These are phyloP conservation scores for Falco punctatus DNA, from an alignment of 2,113 vertebrate species.

Conservation along the genomic window DNA sequence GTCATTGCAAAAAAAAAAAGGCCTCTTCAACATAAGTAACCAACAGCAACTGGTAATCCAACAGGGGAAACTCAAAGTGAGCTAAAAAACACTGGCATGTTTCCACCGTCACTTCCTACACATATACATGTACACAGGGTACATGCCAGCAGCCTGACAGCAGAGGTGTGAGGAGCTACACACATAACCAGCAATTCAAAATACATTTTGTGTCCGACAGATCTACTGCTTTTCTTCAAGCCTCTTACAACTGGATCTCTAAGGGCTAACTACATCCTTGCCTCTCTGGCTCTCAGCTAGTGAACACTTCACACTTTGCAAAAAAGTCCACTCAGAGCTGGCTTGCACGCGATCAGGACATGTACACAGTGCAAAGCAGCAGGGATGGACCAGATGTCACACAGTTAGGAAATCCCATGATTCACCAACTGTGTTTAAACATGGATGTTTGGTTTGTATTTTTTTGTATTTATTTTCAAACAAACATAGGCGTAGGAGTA, in stretches of 20 bases:
- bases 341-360: background rate
- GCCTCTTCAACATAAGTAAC: background rate
- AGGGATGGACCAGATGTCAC: background rate
- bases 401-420: background rate
- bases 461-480: background rate
- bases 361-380: background rate
- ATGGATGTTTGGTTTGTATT: background rate
- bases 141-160: background rate
- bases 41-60: background rate
- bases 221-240: background rate
- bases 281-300: rapidly evolving
- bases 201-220: rapidly evolving
- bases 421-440: background rate
- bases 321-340: background rate
- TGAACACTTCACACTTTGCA: rapidly evolving
- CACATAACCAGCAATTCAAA: background rate
- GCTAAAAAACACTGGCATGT: background rate
- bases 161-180: background rate
- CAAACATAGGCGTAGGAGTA: background rate
- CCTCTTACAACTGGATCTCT: background rate
- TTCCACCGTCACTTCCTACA: background rate
- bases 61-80: background rate
- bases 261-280: background rate
- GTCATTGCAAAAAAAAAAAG: background rate
- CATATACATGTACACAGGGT: background rate